phyloP scores from a whole-genome alignment of 1,140 invertebrate species.

The Helicorthomorpha holstii region DNA sequence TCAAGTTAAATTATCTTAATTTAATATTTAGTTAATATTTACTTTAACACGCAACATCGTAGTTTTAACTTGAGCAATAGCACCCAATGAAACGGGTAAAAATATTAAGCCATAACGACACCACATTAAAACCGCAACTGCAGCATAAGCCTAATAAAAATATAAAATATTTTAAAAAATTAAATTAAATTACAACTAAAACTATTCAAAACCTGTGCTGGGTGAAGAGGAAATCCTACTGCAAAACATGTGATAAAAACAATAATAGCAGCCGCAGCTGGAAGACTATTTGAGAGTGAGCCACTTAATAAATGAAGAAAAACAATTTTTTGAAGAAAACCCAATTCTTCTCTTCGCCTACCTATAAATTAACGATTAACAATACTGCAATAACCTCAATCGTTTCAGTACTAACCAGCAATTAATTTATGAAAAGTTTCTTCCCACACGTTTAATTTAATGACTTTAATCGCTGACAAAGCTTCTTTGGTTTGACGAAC shows the following conservation, averaged over 20 bases:
- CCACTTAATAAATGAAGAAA: slow-evolving; percentile 42
- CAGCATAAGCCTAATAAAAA: neutral
- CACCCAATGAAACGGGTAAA: neutral
- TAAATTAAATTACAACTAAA: neutral
- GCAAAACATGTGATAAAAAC: slow-evolving; percentile 44
- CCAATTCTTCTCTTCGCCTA: slow-evolving; percentile 35
- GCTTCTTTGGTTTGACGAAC: slow-evolving; percentile 37
- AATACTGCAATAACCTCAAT: neutral
- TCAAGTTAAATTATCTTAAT: too few relatives aligned
- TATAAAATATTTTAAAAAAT: too few relatives aligned
- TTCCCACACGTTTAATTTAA: slow-evolving; percentile 87
- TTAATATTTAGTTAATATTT: too few relatives aligned
- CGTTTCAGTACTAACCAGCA: slow-evolving; percentile 22
- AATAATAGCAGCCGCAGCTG: slow-evolving; percentile 39
- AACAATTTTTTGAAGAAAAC: slow-evolving; percentile 34
- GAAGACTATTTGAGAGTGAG: slow-evolving; percentile 39
- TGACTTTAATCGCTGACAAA: slow-evolving; percentile 41
- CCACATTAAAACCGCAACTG: neutral
- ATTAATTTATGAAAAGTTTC: slow-evolving; percentile 46
- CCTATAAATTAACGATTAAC: slow-evolving; percentile 23
- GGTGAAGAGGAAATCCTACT: slow-evolving; percentile 36
- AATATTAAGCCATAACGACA: neutral
- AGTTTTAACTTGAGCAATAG: neutral
- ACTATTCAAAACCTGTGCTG: slow-evolving; percentile 35
- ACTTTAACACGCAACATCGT: neutral